phyloP scores from a whole-genome alignment of 2,797 vertebrate genomes.

The Scarus forsteni region DNA sequence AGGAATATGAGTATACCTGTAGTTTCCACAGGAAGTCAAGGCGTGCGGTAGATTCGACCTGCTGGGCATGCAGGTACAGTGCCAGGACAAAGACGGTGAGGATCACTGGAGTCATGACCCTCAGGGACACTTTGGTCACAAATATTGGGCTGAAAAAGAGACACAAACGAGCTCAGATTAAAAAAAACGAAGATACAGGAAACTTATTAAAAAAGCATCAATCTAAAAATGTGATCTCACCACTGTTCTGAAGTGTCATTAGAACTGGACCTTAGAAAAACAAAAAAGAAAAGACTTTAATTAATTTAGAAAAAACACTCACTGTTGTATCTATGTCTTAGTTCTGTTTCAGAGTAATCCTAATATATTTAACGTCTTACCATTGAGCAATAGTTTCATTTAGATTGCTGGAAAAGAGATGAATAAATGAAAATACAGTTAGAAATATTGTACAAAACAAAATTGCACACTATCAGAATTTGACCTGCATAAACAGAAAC shows the following conservation, averaged over 20 bases:
- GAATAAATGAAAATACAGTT: neutral
- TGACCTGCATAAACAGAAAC: too few relatives aligned
- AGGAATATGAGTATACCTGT: slow-evolving; percentile 84
- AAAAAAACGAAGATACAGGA: neutral
- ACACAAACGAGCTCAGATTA: slow-evolving; percentile 8
- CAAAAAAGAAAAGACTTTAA: slow-evolving; percentile 8
- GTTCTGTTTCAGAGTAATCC: neutral
- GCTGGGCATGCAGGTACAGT: slow-evolving; percentile 95
- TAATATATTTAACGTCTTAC: slow-evolving; percentile 62
- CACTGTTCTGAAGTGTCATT: slow-evolving; percentile 87
- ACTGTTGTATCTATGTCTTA: neutral
- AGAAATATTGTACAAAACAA: neutral
- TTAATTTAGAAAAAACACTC: slow-evolving; percentile 1
- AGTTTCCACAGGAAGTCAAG: slow-evolving; percentile 98
- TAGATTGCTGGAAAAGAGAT: slow-evolving; percentile 75
- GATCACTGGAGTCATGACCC: slow-evolving; percentile 93
- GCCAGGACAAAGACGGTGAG: slow-evolving; percentile 95
- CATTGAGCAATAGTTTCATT: slow-evolving; percentile 80
- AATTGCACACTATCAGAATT: too few relatives aligned
- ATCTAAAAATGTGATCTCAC: slow-evolving; percentile 61
- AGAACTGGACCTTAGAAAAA: slow-evolving; percentile 76
- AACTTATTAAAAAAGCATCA: neutral
- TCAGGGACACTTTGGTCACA: slow-evolving; percentile 92
- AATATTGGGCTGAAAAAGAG: slow-evolving; percentile 78
- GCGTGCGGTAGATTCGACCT: slow-evolving; percentile 96